Conservation (phyloP, 2,113 vertebrate genomes). For the Lagopus muta region DNA sequence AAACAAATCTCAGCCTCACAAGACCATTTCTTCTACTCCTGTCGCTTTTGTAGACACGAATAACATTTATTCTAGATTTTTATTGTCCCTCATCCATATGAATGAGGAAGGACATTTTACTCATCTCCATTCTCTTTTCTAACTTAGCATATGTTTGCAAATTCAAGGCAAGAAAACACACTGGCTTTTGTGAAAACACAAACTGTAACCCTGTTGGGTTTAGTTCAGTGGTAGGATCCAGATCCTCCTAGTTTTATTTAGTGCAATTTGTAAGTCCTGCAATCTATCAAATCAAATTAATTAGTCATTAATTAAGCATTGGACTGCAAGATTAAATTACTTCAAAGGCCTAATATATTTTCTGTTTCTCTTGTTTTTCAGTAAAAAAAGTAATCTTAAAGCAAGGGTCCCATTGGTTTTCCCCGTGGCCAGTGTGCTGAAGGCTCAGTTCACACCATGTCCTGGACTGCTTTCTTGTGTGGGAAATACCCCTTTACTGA, state of each 20-base stretch:
- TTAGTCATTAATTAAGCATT: background rate
- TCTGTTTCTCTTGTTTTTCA: background rate
- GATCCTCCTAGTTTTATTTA: background rate
- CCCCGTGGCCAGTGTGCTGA: background rate
- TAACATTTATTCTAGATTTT: background rate
- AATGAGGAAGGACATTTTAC: background rate
- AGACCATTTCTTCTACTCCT: background rate
- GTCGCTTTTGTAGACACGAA: background rate
- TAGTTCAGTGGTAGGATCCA: background rate
- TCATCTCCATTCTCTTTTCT: background rate
- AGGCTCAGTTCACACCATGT: accelerated
- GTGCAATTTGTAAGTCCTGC: background rate
- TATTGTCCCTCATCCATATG: background rate
- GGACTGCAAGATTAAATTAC: background rate
- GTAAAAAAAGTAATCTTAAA: background rate
- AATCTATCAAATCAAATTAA: background rate
- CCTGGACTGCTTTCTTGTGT: background rate
- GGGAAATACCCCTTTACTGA: background rate
- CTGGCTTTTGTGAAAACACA: background rate
- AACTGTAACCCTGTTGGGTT: background rate
- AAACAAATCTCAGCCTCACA: background rate
- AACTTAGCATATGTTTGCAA: background rate
- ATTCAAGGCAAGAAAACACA: background rate
- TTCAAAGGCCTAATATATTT: background rate
- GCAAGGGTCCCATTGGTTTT: background rate